Conservation (phyloP, 2,113 vertebrate species). For the Cairina moschata region DNA sequence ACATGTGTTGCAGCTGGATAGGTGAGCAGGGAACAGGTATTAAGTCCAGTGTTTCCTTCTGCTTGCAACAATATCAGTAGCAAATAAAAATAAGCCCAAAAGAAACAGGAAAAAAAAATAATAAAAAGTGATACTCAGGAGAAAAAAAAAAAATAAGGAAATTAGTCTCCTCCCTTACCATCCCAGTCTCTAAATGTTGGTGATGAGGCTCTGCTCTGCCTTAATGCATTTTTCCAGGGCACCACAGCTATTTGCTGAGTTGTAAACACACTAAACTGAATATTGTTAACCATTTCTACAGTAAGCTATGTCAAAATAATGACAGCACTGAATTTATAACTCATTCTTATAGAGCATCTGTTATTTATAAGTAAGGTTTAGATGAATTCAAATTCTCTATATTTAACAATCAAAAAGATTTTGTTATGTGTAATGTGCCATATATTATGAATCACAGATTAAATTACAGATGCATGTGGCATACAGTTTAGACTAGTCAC, state of each 20-base stretch:
- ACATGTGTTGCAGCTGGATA: background rate
- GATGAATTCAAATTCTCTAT: background rate
- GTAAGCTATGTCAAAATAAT: background rate
- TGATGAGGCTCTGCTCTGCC: background rate
- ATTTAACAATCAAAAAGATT: slow-evolving; percentile 39
- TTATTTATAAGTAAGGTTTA: slow-evolving; percentile 20
- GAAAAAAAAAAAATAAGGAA: background rate
- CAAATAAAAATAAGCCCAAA: background rate
- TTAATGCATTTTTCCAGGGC: background rate
- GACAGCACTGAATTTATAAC: background rate
- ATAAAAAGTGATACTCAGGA: background rate
- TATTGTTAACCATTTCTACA: background rate
- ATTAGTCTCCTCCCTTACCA: background rate
- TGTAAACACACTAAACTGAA: background rate
- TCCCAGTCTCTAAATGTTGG: background rate
- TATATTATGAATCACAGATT: slow-evolving; percentile 57
- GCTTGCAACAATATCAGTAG: background rate
- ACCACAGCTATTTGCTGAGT: background rate
- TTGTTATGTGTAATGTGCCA: slow-evolving; percentile 32
- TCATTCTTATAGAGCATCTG: slow-evolving; percentile 27
- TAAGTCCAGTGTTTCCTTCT: background rate
- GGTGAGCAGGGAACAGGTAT: background rate
- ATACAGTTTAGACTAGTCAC: slow-evolving; percentile 64
- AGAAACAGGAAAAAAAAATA: background rate
- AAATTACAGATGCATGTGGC: slow-evolving; percentile 59